These are phyloP conservation scores for Bufo gargarizans DNA, from an alignment of 2,113 vertebrate genomes.

Conservation along the genomic window DNA sequence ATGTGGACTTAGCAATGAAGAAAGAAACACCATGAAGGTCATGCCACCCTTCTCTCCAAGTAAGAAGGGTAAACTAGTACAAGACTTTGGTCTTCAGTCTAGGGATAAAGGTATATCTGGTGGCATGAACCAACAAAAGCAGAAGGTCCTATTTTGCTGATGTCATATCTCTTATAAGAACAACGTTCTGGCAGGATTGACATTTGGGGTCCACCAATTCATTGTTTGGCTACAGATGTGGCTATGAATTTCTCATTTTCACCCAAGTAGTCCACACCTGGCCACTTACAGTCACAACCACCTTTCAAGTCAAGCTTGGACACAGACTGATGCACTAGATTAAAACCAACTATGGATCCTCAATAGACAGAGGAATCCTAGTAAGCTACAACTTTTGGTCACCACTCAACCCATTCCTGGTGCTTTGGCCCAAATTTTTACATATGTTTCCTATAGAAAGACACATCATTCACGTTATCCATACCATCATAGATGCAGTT, in stretches of 20 bases:
- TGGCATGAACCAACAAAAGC: background rate
- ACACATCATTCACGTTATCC: background rate
- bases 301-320: background rate
- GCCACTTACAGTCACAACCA: background rate
- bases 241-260: background rate
- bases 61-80: background rate
- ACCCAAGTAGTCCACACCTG: too few relatives aligned
- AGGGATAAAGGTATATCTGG: background rate
- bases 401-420: background rate
- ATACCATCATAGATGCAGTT: slow-evolving; percentile 63
- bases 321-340: too few relatives aligned
- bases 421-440: background rate
- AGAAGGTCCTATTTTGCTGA: background rate
- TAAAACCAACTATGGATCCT: background rate
- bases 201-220: background rate
- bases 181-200: too few relatives aligned
- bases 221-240: background rate
- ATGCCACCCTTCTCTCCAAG: background rate
- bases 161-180: background rate
- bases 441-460: background rate
- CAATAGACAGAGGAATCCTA: background rate
- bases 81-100: background rate
- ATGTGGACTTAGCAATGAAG: background rate
- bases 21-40: background rate
- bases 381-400: background rate